A percentile compares a stretch with the other conserved stretches of the same genome.
Conservation (phyloP, 2,797 vertebrate species). For the Chaetophractus vellerosus region DNA sequence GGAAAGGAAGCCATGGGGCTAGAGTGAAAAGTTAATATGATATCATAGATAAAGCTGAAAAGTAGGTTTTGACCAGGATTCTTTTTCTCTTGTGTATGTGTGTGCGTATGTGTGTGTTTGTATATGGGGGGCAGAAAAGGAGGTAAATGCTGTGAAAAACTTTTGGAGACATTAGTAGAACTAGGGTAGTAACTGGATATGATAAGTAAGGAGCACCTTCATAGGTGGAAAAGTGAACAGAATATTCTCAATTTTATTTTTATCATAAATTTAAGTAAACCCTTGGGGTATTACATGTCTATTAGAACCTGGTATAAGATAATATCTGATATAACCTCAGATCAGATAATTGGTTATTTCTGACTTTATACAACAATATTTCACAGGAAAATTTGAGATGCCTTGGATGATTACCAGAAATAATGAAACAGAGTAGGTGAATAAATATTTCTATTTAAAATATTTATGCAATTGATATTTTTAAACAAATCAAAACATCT, state of each 20-base stretch:
- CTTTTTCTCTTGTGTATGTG: neutral
- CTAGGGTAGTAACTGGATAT: neutral
- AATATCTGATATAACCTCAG: conserved; percentile 15
- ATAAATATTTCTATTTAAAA: neutral
- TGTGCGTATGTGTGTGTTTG: neutral
- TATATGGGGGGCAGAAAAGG: neutral
- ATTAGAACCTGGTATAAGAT: conserved; percentile 21
- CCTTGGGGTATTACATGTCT: neutral
- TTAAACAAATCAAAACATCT: conserved; percentile 6
- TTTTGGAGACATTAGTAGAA: neutral
- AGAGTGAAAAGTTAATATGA: neutral
- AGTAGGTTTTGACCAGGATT: neutral
- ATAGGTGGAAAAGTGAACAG: conserved; percentile 10
- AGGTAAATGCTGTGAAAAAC: neutral
- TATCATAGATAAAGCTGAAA: neutral
- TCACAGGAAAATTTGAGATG: neutral
- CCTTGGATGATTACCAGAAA: conserved; percentile 21
- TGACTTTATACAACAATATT: neutral
- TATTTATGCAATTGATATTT: neutral
- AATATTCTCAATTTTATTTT: conserved; percentile 5
- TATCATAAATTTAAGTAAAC: conserved; percentile 17
- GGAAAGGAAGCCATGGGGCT: neutral
- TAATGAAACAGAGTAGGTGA: neutral
- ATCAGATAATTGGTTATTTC: conserved; percentile 15
- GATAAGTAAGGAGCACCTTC: neutral